phyloP scores from a whole-genome alignment of 2,797 vertebrate species.

The Vireo griseus region DNA sequence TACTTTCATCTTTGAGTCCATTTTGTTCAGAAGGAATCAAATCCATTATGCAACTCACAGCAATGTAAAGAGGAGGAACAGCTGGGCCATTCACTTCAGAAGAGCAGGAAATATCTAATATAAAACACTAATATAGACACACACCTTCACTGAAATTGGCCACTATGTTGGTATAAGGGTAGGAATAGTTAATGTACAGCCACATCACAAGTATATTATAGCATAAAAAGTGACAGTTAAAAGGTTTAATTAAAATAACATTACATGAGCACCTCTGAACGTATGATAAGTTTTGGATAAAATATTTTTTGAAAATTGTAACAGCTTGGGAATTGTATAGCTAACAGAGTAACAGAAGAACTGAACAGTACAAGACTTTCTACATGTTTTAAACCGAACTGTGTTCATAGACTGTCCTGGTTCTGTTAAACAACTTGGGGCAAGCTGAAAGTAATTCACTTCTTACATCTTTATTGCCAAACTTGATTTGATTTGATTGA shows the following conservation, averaged over 20 bases:
- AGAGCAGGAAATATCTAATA: neutral
- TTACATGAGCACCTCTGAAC: neutral
- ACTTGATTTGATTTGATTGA: conserved; percentile 73
- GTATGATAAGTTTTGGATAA: neutral
- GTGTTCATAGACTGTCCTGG: conserved; percentile 25
- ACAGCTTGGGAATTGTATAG: neutral
- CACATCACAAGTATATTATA: neutral
- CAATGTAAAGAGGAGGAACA: neutral
- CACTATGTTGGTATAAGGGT: neutral
- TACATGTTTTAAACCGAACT: conserved; percentile 27
- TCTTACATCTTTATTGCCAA: conserved; percentile 65
- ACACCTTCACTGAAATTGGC: neutral
- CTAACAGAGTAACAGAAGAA: neutral
- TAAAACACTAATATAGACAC: neutral
- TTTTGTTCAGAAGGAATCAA: neutral
- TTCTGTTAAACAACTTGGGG: conserved; percentile 54
- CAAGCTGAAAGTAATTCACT: conserved; percentile 41
- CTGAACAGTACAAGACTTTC: neutral
- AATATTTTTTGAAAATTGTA: neutral
- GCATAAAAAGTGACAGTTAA: neutral
- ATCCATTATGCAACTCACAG: neutral
- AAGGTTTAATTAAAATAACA: neutral
- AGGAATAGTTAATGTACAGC: neutral
- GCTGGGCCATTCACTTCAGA: neutral
- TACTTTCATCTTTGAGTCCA: neutral